Conservation (phyloP, 2,888 invertebrate genomes). For the Parasteatoda lunata region DNA sequence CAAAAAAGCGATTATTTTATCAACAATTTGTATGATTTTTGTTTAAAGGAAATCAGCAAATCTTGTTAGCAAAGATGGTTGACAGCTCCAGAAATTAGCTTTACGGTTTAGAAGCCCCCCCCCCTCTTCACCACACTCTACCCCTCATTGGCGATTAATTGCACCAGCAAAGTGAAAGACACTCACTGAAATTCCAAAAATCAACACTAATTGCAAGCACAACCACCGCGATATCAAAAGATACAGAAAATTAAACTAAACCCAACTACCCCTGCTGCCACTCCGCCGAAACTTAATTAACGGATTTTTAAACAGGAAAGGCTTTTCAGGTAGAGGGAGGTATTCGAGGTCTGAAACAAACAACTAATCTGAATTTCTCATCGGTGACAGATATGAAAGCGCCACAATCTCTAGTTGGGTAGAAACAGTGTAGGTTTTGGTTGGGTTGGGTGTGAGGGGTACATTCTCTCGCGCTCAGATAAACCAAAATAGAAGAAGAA, state of each 20-base stretch:
- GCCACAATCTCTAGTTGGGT: neutral
- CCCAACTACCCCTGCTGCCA: slow-evolving; percentile 1
- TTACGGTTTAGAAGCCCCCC: no score
- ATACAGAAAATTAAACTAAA: slow-evolving; percentile 15
- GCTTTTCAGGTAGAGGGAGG: neutral
- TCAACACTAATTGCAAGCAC: neutral
- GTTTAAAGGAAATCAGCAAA: no score
- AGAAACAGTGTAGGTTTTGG: neutral
- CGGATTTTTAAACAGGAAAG: slow-evolving; percentile 42
- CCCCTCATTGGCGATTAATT: neutral
- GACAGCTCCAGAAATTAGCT: neutral
- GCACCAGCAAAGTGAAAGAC: neutral
- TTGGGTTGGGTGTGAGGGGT: neutral
- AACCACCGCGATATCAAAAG: neutral
- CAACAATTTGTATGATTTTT: no score
- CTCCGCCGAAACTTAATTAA: slow-evolving; percentile 43
- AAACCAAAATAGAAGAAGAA: slow-evolving; percentile 43
- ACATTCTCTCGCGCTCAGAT: slow-evolving; percentile 23
- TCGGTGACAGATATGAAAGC: slow-evolving; percentile 35
- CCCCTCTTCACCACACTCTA: no score
- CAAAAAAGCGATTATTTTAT: no score
- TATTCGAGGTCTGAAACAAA: slow-evolving; percentile 7
- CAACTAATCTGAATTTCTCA: slow-evolving; percentile 28
- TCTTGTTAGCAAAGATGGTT: neutral
- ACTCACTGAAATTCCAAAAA: neutral